phyloP scores from a whole-genome alignment of 2,113 vertebrate species.

The Hemicordylus capensis region DNA sequence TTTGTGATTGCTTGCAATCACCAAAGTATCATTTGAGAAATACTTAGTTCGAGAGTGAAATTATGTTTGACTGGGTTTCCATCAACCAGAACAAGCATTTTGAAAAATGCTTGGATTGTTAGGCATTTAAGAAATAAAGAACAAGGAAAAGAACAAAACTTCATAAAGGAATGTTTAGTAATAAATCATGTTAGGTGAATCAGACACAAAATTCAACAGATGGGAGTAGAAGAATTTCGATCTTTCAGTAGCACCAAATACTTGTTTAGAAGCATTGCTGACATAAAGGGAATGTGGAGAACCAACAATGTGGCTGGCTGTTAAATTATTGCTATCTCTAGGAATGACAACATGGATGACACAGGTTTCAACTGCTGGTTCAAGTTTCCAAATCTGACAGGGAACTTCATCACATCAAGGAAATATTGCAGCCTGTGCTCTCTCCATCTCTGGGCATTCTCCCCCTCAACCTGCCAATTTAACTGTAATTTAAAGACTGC shows the following conservation, averaged over 20 bases:
- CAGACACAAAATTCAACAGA: conserved; percentile 59
- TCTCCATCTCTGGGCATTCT: conserved; percentile 68
- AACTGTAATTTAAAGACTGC: conserved; percentile 63
- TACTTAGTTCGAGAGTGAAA: conserved; percentile 21
- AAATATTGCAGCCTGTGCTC: conserved; percentile 73
- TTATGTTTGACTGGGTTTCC: fast-evolving
- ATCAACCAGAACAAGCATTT: not conserved
- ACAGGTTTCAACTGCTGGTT: conserved; percentile 78
- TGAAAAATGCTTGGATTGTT: conserved; percentile 10
- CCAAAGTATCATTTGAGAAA: not conserved
- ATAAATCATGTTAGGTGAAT: conserved; percentile 39
- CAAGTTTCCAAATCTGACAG: conserved; percentile 86
- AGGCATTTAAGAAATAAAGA: conserved; percentile 1
- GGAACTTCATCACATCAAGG: conserved; percentile 84
- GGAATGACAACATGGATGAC: conserved; percentile 72
- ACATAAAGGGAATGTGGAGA: conserved; percentile 76
- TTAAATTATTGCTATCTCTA: conserved; percentile 70
- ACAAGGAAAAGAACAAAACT: conserved; percentile 1
- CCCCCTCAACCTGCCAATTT: conserved; percentile 59
- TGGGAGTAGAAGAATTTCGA: conserved; percentile 52
- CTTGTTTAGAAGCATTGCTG: conserved; percentile 73
- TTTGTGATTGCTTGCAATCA: not conserved
- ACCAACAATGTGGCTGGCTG: conserved; percentile 76
- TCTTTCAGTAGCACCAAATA: conserved; percentile 74
- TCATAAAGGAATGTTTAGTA: conserved; percentile 46